Conservation (phyloP, 2,113 vertebrate species). For the Takifugu bimaculatus region DNA sequence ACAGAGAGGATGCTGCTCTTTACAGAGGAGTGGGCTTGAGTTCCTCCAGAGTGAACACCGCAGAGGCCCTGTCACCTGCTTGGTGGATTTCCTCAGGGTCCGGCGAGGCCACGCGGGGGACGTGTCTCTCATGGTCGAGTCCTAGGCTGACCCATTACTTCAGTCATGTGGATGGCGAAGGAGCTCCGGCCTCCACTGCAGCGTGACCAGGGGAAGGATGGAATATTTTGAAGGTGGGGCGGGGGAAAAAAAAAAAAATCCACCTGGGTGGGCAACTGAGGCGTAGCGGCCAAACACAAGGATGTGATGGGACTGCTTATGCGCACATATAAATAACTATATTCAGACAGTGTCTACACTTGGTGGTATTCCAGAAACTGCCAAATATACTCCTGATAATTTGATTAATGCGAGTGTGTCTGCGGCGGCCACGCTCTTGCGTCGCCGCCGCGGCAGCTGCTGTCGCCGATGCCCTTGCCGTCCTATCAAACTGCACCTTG, state of each 20-base stretch:
- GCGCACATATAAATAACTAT: not conserved
- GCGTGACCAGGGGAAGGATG: not conserved
- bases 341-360: not conserved
- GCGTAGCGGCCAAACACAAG: not conserved
- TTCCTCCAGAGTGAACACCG: too few species aligned
- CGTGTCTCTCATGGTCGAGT: not conserved
- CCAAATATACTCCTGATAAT: slow-evolving; percentile 1
- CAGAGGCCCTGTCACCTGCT: too few species aligned
- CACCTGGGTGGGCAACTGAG: not conserved
- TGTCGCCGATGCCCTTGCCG: slow-evolving; percentile 39
- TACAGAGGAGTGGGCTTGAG: too few species aligned
- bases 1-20: too few species aligned
- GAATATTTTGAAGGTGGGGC: not conserved
- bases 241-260: not conserved
- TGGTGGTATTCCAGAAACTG: not conserved
- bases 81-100: not conserved
- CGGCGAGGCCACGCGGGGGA: not conserved
- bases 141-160: not conserved
- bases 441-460: not conserved
- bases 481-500: slow-evolving; percentile 47
- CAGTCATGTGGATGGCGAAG: not conserved
- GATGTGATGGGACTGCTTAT: not conserved
- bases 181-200: not conserved
- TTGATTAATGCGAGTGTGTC: not conserved
- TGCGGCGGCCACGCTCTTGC: not conserved